These are phyloP conservation scores for Lepus americanus DNA, from an alignment of 2,113 vertebrate species.

Conservation along the genomic window DNA sequence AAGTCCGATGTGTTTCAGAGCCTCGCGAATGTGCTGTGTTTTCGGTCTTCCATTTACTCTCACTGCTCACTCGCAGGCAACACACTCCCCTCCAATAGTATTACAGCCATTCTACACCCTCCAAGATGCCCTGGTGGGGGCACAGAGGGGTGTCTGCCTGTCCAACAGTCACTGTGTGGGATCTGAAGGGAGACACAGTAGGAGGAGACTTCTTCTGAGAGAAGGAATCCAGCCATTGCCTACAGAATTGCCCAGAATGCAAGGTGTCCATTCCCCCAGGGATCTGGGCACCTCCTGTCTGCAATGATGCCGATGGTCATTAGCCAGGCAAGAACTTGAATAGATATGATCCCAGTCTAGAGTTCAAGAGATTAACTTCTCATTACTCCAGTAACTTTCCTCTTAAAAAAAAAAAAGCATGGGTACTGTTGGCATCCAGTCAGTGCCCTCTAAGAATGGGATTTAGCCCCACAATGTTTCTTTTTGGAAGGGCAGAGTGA, in stretches of 20 bases:
- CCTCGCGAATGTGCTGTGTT: neutral
- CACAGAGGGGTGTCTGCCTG: neutral
- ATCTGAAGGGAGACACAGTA: neutral
- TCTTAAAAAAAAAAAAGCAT: neutral
- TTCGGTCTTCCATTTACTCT: neutral
- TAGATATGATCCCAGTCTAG: neutral
- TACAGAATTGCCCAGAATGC: neutral
- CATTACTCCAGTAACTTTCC: neutral
- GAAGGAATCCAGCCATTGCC: neutral
- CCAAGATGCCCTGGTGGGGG: neutral
- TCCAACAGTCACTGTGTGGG: neutral
- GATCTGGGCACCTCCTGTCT: neutral
- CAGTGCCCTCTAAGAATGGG: neutral
- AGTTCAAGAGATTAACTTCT: neutral
- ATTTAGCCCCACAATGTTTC: too few relatives aligned
- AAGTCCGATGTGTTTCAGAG: neutral
- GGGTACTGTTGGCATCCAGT: neutral
- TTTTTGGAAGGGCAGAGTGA: too few relatives aligned
- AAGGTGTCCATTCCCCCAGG: neutral
- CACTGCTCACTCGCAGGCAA: neutral
- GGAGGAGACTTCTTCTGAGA: neutral
- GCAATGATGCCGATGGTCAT: neutral
- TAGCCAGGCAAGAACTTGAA: neutral
- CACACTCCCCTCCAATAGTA: neutral
- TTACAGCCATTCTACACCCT: fast-evolving